Percentiles rank a stretch among this genome's conserved stretches.
Conservation (phyloP, 30 jellyfish, hydroid and myxozoan genomes). For the Cassiopea andromeda region DNA sequence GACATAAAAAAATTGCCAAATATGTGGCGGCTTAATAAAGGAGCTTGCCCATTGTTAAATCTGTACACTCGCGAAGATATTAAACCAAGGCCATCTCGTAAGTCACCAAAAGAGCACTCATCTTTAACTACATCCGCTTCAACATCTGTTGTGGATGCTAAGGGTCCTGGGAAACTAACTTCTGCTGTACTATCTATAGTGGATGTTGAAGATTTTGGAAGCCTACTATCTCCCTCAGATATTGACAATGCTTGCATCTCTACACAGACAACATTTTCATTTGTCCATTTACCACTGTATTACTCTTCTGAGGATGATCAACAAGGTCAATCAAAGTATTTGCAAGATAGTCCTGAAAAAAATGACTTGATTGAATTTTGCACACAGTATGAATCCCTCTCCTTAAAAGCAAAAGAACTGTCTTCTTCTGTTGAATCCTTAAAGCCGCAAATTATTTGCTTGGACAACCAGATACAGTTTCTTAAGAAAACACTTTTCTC, state of each 20-base stretch:
- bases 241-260: not conserved
- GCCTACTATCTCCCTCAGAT: not conserved
- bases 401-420: not conserved
- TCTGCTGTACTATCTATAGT: not conserved
- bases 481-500: no score
- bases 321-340: not conserved
- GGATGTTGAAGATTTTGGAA: not conserved
- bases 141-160: not conserved
- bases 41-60: not conserved
- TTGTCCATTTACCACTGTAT: not conserved
- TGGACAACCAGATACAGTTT: no score
- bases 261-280: not conserved
- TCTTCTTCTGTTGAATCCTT: no score
- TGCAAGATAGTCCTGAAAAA: not conserved
- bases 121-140: not conserved
- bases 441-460: no score
- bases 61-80: not conserved
- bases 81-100: not conserved
- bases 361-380: not conserved
- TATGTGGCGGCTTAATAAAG: not conserved
- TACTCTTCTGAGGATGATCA: not conserved
- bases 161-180: not conserved
- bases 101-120: not conserved
- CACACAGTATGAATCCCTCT: not conserved
- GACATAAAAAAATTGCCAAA: not conserved